Evolutionary conservation across 2,888 invertebrate genomes (phyloP).

Genomic region (Rhopalosiphum nymphaeae): DNA sequence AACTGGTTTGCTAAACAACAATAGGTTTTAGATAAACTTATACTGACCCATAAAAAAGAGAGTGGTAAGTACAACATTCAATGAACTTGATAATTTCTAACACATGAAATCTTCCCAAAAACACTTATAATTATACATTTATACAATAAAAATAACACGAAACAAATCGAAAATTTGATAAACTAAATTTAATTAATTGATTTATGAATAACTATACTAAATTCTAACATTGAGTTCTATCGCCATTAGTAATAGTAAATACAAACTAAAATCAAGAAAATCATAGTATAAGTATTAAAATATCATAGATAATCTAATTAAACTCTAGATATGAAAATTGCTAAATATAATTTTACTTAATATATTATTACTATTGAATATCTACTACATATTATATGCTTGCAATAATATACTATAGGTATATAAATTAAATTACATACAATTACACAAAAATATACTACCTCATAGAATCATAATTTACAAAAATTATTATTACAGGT

Average conservation of each 20-base stretch:
- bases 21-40: slow-evolving; percentile 29
- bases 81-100: slow-evolving; percentile 5
- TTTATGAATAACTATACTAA: not conserved
- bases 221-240: not conserved
- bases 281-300: not conserved
- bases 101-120: not conserved
- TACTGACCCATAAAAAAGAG: slow-evolving; percentile 9
- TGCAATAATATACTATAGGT: not conserved
- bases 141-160: not conserved
- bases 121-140: slow-evolving; percentile 1
- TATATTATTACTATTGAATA: not conserved
- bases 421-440: not conserved
- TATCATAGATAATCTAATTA: no score
- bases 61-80: not conserved
- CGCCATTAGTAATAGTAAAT: not conserved
- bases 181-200: not conserved
- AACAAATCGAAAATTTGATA: not conserved
- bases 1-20: slow-evolving; percentile 28
- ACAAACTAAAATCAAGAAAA: not conserved
- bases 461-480: not conserved
- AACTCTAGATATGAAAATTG: not conserved
- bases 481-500: not conserved
- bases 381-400: not conserved
- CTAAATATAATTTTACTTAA: not conserved
- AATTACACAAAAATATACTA: not conserved